These are phyloP conservation scores for Solenopsis invicta DNA, from an alignment of 1,140 invertebrate species.

Conservation along the genomic window DNA sequence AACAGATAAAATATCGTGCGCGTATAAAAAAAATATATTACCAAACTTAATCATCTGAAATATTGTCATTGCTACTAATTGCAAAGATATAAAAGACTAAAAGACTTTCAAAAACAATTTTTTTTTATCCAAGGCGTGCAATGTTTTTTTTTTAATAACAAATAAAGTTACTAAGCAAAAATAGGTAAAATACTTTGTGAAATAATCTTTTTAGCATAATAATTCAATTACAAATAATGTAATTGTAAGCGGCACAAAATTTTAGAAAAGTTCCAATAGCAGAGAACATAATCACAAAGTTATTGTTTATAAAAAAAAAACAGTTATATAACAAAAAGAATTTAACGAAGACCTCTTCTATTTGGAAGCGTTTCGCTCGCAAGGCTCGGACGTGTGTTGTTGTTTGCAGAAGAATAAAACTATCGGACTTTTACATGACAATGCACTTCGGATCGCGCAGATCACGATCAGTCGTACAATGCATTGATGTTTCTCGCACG, in stretches of 20 bases:
- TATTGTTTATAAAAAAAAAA: background rate
- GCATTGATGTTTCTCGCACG: slow-evolving; percentile 75
- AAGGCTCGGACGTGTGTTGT: slow-evolving; percentile 2
- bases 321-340: background rate
- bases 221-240: background rate
- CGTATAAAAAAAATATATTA: background rate
- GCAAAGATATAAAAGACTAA: background rate
- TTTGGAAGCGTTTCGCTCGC: slow-evolving; percentile 9
- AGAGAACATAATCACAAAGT: background rate
- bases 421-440: slow-evolving; percentile 64
- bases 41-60: background rate
- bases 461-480: slow-evolving; percentile 65
- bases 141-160: background rate
- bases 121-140: background rate
- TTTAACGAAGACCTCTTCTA: background rate
- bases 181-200: background rate
- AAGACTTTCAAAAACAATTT: background rate
- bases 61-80: background rate
- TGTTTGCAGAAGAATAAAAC: slow-evolving; percentile 48
- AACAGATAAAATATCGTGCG: background rate
- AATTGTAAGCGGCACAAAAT: background rate
- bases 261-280: background rate
- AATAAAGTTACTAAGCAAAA: background rate
- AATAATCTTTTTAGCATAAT: background rate
- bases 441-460: slow-evolving; percentile 62